Percentiles rank a stretch among this genome's conserved stretches.
Evolutionary conservation across 2,888 invertebrate species (phyloP).

Genomic region (Agrotis exclamationis): DNA sequence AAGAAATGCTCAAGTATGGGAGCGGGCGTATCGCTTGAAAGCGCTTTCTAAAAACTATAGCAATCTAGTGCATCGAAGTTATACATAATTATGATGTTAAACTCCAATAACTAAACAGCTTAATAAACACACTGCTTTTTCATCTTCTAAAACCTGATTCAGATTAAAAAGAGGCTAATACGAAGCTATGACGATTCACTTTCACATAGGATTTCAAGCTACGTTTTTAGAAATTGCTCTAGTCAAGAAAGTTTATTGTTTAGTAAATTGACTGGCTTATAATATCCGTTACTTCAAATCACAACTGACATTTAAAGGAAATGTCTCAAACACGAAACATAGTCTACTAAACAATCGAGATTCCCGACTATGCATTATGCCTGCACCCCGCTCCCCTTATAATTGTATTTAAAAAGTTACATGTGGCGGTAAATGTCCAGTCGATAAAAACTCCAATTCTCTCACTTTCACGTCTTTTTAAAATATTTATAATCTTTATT

Average conservation of each 20-base stretch:
- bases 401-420: conserved; percentile 67
- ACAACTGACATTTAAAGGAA: background rate
- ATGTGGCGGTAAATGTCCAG: conserved; percentile 57
- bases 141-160: background rate
- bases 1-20: conserved; percentile 46
- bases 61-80: conserved; percentile 4
- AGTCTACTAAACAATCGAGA: background rate
- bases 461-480: conserved; percentile 77
- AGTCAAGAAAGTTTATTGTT: background rate
- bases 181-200: background rate
- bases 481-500: conserved; percentile 66
- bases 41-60: conserved; percentile 4
- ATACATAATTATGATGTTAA: too few relatives aligned
- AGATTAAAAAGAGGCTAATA: background rate
- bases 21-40: conserved; percentile 19
- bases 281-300: background rate
- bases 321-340: background rate
- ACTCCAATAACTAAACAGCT: background rate
- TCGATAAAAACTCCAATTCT: conserved; percentile 64
- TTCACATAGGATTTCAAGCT: background rate
- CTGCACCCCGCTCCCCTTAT: conserved; percentile 27
- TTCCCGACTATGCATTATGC: background rate
- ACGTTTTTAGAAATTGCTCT: conserved; percentile 3
- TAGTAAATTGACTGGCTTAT: background rate
- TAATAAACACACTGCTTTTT: background rate